These are phyloP conservation scores for Tipula vernalis DNA, from an alignment of 2,888 invertebrate genomes.

Conservation along the genomic window DNA sequence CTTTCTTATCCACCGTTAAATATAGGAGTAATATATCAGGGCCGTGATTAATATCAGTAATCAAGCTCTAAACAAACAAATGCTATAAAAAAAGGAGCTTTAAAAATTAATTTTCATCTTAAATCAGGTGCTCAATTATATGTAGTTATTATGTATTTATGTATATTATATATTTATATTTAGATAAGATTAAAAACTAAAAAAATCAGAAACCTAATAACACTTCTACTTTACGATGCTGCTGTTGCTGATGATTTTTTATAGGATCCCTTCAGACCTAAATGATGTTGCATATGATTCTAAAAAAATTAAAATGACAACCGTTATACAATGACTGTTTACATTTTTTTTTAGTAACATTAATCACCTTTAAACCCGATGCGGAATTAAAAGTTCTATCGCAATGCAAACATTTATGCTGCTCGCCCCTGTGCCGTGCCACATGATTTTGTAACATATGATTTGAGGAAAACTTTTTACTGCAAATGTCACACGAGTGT, in stretches of 20 bases:
- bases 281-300: slow-evolving; percentile 12
- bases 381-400: slow-evolving; percentile 44
- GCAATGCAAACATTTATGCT: slow-evolving; percentile 41
- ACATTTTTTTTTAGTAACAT: background rate
- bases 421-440: slow-evolving; percentile 37
- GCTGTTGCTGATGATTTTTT: background rate
- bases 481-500: slow-evolving; percentile 37
- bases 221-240: background rate
- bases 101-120: background rate
- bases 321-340: background rate
- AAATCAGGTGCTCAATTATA: background rate
- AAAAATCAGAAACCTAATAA: background rate
- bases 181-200: background rate
- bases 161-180: background rate
- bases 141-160: background rate
- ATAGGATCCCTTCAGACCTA: slow-evolving; percentile 5
- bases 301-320: background rate
- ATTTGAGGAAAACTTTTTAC: slow-evolving; percentile 40
- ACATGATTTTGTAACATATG: slow-evolving; percentile 41
- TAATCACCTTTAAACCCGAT: slow-evolving; percentile 42
- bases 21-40: background rate
- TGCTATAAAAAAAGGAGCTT: background rate
- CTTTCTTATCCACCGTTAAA: background rate
- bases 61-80: background rate
- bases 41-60: background rate